Conservation (phyloP, 2,797 vertebrate genomes). For the Pangasius djambal region DNA sequence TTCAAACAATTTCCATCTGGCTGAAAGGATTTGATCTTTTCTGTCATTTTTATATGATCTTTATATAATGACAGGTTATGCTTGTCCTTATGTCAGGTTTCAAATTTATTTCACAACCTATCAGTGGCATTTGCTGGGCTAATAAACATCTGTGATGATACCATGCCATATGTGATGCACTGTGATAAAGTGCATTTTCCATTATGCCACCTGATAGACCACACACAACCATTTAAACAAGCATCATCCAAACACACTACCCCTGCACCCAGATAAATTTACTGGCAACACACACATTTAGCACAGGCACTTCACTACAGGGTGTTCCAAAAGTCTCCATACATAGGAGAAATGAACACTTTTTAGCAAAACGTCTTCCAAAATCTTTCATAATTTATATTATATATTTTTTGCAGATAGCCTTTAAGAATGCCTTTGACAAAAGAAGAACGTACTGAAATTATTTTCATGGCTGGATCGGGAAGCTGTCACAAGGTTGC, state of each 20-base stretch:
- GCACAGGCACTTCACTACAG: neutral
- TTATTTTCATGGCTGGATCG: too few relatives aligned
- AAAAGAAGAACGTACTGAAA: too few relatives aligned
- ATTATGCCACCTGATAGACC: neutral
- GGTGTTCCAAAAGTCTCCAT: too few relatives aligned
- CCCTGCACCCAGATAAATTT: neutral
- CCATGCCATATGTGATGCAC: neutral
- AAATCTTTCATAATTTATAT: too few relatives aligned
- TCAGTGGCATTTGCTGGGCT: neutral
- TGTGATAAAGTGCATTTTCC: neutral
- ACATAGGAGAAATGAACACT: too few relatives aligned
- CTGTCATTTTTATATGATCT: neutral
- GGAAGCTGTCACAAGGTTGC: too few relatives aligned
- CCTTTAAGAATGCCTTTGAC: too few relatives aligned
- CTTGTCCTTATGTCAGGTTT: neutral
- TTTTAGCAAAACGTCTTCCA: too few relatives aligned
- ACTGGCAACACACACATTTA: neutral
- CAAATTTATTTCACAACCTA: neutral
- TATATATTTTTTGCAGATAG: too few relatives aligned
- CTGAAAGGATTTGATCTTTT: neutral
- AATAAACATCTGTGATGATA: neutral
- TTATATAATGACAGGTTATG: neutral
- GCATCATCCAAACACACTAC: neutral
- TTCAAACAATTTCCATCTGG: neutral
- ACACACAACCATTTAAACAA: too few relatives aligned